Evolutionary conservation across 2,888 invertebrate species (phyloP).

Genomic region (Melikaiella ostensackeni): DNA sequence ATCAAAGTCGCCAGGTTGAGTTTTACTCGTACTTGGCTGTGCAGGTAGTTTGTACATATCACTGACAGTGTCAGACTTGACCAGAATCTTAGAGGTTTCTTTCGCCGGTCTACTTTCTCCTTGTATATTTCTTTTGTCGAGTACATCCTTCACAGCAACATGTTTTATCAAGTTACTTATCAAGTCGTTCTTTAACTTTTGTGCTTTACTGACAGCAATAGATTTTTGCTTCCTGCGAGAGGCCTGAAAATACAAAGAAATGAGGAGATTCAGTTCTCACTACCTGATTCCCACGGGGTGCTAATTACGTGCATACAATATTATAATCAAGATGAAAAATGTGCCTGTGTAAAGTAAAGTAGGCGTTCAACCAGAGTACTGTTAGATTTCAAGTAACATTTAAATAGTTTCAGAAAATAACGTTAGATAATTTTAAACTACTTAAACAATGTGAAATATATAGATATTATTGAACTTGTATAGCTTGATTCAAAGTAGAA

Average conservation of each 20-base stretch:
- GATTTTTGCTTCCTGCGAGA: constrained; percentile 86
- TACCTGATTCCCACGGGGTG: constrained; percentile 69
- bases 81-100: constrained; percentile 25
- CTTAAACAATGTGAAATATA: too few species aligned
- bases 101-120: constrained; percentile 46
- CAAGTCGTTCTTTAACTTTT: constrained; percentile 85
- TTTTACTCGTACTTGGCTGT: constrained; percentile 62
- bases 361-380: constrained; percentile 43
- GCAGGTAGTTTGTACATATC: constrained; percentile 84
- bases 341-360: constrained; percentile 47
- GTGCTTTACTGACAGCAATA: constrained; percentile 77
- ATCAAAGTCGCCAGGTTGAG: constrained; percentile 74
- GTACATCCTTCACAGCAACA: constrained; percentile 85
- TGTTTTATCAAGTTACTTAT: constrained; percentile 90
- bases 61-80: constrained; percentile 40
- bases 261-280: constrained; percentile 68
- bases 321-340: constrained; percentile 67
- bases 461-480: too few species aligned
- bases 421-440: too few species aligned
- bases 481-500: too few species aligned
- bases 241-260: constrained; percentile 80
- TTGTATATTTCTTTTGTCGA: constrained; percentile 79
- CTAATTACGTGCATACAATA: constrained; percentile 69
- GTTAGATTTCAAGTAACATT: constrained; percentile 44
- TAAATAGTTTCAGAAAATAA: not conserved